Conservation (phyloP, 1,140 invertebrate genomes). For the Leptinotarsa undecemlineata region DNA sequence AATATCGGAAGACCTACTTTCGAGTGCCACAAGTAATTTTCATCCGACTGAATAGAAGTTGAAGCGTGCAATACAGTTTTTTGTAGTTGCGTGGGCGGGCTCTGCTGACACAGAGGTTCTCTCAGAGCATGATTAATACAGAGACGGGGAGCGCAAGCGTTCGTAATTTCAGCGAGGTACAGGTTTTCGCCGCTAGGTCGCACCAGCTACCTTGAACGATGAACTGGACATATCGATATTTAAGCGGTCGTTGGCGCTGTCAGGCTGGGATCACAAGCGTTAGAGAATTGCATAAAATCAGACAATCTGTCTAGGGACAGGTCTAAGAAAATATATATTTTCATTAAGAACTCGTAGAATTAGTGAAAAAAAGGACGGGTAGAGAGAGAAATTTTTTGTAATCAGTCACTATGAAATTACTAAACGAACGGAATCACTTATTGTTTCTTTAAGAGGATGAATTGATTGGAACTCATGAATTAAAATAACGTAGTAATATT, state of each 20-base stretch:
- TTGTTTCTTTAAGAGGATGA: too few species aligned
- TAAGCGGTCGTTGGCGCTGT: neutral
- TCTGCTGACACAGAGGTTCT: conserved; percentile 12
- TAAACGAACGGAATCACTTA: too few species aligned
- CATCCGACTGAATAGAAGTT: neutral
- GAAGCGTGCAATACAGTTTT: neutral
- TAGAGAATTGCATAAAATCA: too few species aligned
- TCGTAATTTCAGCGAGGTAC: conserved; percentile 33
- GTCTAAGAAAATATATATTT: too few species aligned
- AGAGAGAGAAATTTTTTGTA: too few species aligned
- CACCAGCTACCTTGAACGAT: conserved; percentile 31
- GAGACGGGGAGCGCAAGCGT: neutral
- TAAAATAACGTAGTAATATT: too few species aligned
- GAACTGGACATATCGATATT: conserved; percentile 7
- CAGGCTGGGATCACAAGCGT: too few species aligned
- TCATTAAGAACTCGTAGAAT: too few species aligned
- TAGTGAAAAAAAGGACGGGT: too few species aligned
- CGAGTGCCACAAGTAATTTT: neutral
- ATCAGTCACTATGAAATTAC: too few species aligned
- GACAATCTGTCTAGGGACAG: too few species aligned
- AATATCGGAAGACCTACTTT: conserved; percentile 1
- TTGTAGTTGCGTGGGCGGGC: conserved; percentile 7
- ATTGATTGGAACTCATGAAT: too few species aligned
- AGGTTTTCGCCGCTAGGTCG: conserved; percentile 42
- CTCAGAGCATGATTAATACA: neutral